Percentiles rank a stretch among this genome's conserved stretches.
phyloP scores from a whole-genome alignment of 2,888 invertebrate genomes.

The Rhamnusium bicolor region DNA sequence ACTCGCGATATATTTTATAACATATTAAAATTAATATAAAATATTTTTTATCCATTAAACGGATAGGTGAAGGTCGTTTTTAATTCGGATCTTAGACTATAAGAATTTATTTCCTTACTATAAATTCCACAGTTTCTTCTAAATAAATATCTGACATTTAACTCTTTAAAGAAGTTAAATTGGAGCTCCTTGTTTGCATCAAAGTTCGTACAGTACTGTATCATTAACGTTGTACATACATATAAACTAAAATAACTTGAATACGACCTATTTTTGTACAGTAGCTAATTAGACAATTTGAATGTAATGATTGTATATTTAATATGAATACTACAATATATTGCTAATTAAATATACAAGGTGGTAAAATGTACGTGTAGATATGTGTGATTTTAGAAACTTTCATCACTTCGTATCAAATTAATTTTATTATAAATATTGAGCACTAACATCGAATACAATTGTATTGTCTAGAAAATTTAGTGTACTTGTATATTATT shows the following conservation, averaged over 20 bases:
- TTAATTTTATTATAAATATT: conserved; percentile 5
- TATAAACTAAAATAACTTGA: conserved; percentile 12
- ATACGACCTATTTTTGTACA: conserved; percentile 31
- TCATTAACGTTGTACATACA: conserved; percentile 17
- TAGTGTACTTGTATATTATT: conserved; percentile 17
- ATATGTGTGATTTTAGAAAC: not conserved
- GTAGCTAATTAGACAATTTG: conserved; percentile 15
- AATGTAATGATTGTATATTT: conserved; percentile 1
- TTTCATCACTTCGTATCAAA: conserved; percentile 4
- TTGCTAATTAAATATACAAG: not conserved
- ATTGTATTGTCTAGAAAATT: conserved; percentile 25
- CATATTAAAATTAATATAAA: too few relatives aligned
- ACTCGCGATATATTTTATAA: too few relatives aligned
- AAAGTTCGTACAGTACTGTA: not conserved
- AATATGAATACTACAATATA: not conserved
- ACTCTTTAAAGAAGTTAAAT: not conserved
- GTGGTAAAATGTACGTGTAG: not conserved
- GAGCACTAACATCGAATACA: conserved; percentile 37
- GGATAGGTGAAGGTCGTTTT: too few relatives aligned
- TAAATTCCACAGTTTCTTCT: too few relatives aligned
- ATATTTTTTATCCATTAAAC: too few relatives aligned
- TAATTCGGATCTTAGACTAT: too few relatives aligned
- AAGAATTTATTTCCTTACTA: too few relatives aligned
- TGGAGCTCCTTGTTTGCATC: not conserved
- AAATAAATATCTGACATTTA: too few relatives aligned